These are phyloP conservation scores for Malurus melanocephalus DNA, from an alignment of 2,113 vertebrate species.

Conservation along the genomic window DNA sequence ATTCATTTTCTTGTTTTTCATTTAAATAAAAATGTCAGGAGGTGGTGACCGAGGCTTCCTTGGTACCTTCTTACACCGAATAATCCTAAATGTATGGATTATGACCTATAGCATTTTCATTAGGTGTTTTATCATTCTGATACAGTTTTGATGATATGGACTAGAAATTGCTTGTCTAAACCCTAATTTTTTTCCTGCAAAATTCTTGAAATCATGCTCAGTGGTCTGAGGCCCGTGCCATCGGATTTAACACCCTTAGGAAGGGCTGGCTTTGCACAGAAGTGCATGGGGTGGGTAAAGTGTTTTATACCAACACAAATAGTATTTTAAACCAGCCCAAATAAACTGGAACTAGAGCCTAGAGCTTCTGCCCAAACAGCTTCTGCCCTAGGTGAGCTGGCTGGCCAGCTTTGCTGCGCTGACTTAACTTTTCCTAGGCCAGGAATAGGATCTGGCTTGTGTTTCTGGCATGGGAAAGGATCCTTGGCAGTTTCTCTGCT, in stretches of 20 bases:
- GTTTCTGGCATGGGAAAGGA: slow-evolving; percentile 17
- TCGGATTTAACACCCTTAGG: not conserved
- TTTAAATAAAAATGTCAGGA: not conserved
- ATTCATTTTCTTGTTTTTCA: not conserved
- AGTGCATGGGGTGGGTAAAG: not conserved
- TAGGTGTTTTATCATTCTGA: not conserved
- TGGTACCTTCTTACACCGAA: not conserved
- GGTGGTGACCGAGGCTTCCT: not conserved
- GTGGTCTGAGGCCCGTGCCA: not conserved
- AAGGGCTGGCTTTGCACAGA: not conserved
- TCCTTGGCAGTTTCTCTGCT: not conserved
- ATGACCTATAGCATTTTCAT: not conserved
- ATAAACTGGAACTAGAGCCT: not conserved
- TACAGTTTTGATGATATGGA: not conserved
- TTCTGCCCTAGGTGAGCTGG: not conserved
- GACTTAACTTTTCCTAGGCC: slow-evolving; percentile 37
- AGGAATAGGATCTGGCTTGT: slow-evolving; percentile 7
- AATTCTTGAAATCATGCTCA: not conserved
- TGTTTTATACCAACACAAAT: not conserved
- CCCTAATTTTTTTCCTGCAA: not conserved
- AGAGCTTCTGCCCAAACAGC: not conserved
- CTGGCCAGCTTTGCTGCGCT: not conserved
- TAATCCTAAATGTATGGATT: not conserved
- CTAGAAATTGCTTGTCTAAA: not conserved
- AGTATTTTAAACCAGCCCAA: not conserved